Evolutionary conservation across 1,140 invertebrate genomes (phyloP).

Genomic region (Plectus sambesii): DNA sequence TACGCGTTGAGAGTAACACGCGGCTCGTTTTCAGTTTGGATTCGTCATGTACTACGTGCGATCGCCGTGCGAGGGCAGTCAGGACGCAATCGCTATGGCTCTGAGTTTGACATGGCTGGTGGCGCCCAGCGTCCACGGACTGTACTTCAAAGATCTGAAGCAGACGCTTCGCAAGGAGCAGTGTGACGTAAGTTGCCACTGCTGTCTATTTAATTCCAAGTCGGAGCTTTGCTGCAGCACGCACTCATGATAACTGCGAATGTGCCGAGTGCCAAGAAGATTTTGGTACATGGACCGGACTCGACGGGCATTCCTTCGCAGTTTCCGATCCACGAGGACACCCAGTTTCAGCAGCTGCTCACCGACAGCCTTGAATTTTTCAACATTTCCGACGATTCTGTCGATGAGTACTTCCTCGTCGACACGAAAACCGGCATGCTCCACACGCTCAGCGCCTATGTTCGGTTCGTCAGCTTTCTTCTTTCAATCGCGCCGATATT

Average conservation of each 20-base stretch:
- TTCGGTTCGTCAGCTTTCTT: conserved; percentile 21
- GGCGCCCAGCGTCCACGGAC: conserved; percentile 80
- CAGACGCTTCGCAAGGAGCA: conserved; percentile 97
- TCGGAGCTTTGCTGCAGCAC: conserved; percentile 49
- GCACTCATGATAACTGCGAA: conserved; percentile 92
- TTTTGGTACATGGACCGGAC: conserved; percentile 87
- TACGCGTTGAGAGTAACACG: conserved; percentile 1
- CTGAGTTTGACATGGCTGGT: conserved; percentile 92
- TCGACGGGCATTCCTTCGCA: conserved; percentile 90
- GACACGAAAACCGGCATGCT: conserved; percentile 92
- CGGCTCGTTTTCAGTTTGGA: conserved; percentile 57
- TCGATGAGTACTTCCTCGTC: conserved; percentile 81
- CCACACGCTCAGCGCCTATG: conserved; percentile 29
- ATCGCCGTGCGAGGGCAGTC: conserved; percentile 79
- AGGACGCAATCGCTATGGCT: conserved; percentile 80
- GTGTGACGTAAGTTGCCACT: conserved; percentile 62
- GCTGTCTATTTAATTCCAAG: conserved; percentile 1
- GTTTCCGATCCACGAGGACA: conserved; percentile 96
- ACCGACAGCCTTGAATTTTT: conserved; percentile 94
- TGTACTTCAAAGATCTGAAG: conserved; percentile 98
- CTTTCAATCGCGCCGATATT: background rate
- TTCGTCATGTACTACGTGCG: conserved; percentile 99
- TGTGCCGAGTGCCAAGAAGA: conserved; percentile 96
- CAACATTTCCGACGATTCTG: conserved; percentile 76
- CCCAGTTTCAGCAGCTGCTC: conserved; percentile 87